These are phyloP conservation scores for Calidris pugnax DNA, from an alignment of 2,113 vertebrate genomes.

Conservation along the genomic window DNA sequence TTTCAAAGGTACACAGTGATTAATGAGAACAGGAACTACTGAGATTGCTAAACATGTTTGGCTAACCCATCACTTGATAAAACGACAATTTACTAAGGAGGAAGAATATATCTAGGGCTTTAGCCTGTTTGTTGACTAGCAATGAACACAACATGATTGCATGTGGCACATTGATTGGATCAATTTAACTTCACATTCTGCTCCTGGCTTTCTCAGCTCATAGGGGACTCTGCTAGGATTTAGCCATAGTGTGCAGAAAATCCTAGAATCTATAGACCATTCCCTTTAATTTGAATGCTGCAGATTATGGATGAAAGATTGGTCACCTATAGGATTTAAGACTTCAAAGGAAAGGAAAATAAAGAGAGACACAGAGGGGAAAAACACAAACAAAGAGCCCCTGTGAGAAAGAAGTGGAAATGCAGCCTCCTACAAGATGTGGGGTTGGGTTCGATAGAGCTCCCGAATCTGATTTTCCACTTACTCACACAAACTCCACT, in stretches of 20 bases:
- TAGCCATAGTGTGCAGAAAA: slow-evolving; percentile 77
- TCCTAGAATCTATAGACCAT: slow-evolving; percentile 82
- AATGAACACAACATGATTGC: slow-evolving; percentile 59
- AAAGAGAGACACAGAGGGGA: slow-evolving; percentile 71
- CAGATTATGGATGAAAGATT: slow-evolving; percentile 84
- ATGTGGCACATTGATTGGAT: slow-evolving; percentile 77
- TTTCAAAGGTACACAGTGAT: slow-evolving; percentile 30
- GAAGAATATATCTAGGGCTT: not conserved
- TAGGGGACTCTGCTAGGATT: slow-evolving; percentile 75
- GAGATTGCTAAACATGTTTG: not conserved
- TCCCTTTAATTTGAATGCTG: slow-evolving; percentile 82
- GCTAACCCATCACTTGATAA: not conserved
- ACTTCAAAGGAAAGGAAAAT: slow-evolving; percentile 79
- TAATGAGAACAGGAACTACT: slow-evolving; percentile 21
- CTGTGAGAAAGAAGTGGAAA: slow-evolving; percentile 57
- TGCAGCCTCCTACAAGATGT: not conserved
- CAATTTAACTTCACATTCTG: slow-evolving; percentile 76
- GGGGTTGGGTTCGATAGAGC: not conserved
- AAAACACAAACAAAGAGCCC: slow-evolving; percentile 65
- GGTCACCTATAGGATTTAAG: slow-evolving; percentile 80
- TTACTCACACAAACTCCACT: not conserved
- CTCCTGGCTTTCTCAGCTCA: slow-evolving; percentile 69
- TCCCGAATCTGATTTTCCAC: not conserved
- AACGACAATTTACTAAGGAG: not conserved
- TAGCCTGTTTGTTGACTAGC: slow-evolving; percentile 66